phyloP scores from a whole-genome alignment of 2,888 invertebrate genomes.

The Chymomyza procnemis region DNA sequence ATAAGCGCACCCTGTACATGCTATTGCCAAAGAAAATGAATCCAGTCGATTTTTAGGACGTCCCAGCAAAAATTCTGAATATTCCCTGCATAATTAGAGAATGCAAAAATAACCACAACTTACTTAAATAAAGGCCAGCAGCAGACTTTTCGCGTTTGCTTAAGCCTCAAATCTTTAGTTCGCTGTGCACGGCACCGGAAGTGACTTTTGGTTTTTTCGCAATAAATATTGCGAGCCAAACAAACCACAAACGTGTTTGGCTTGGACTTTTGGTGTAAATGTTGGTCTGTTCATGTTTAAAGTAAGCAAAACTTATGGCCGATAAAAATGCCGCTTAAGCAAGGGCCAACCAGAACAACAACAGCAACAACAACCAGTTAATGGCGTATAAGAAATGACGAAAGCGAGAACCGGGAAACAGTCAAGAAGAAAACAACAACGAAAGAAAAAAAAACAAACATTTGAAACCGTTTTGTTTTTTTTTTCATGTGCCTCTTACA shows the following conservation, averaged over 20 bases:
- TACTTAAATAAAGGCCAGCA: conserved; percentile 23
- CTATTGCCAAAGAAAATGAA: not conserved
- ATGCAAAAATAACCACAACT: not conserved
- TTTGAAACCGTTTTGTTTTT: conserved; percentile 59
- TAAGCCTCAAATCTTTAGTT: conserved; percentile 20
- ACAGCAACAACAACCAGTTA: conserved; percentile 36
- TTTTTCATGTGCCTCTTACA: conserved; percentile 31
- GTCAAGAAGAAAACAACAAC: conserved; percentile 26
- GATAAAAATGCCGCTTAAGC: conserved; percentile 61
- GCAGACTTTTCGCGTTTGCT: conserved; percentile 68
- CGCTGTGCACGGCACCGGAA: conserved; percentile 63
- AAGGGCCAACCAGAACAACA: conserved; percentile 29
- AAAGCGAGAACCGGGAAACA: conserved; percentile 42
- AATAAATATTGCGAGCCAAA: conserved; percentile 66
- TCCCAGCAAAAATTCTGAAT: not conserved
- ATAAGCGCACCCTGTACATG: too few species aligned
- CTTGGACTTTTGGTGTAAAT: conserved; percentile 28
- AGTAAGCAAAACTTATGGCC: conserved; percentile 66
- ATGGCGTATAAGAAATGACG: conserved; percentile 57
- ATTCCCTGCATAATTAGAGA: not conserved
- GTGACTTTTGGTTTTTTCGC: conserved; percentile 75
- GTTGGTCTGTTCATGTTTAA: conserved; percentile 57
- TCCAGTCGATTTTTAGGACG: not conserved
- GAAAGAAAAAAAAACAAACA: conserved; percentile 22
- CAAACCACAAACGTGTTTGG: conserved; percentile 40